Conservation (phyloP, 2,797 vertebrate species). For the Microcaecilia unicolor region DNA sequence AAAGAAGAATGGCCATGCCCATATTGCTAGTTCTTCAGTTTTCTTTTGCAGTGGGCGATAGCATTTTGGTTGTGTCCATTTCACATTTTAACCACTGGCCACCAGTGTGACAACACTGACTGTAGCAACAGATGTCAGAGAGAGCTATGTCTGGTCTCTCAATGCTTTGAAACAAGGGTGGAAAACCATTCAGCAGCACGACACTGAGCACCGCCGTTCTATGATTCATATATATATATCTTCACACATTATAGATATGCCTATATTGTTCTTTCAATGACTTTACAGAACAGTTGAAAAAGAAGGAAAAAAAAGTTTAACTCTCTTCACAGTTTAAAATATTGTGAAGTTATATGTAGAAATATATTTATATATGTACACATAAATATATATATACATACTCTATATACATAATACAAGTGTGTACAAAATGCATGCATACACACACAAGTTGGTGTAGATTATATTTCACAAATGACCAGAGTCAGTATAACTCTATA, state of each 20-base stretch:
- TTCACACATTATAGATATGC: constrained; percentile 39
- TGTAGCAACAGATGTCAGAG: no score
- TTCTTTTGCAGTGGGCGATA: no score
- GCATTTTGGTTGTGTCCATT: no score
- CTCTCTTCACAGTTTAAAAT: constrained; percentile 69
- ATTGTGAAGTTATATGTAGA: constrained; percentile 62
- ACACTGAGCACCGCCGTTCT: constrained; percentile 19
- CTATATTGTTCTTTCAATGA: constrained; percentile 48
- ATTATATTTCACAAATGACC: constrained; percentile 32
- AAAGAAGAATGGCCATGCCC: no score
- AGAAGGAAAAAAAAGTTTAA: constrained; percentile 51
- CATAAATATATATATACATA: constrained; percentile 40
- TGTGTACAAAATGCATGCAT: constrained; percentile 45
- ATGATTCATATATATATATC: constrained; percentile 33
- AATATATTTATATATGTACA: constrained; percentile 56
- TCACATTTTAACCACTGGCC: no score
- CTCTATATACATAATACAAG: constrained; percentile 16
- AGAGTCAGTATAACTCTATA: constrained; percentile 33
- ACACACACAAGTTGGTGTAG: constrained; percentile 36
- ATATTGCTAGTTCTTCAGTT: no score
- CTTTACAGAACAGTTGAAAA: constrained; percentile 33
- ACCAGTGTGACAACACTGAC: no score
- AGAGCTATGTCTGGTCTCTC: no score
- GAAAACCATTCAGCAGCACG: no score
- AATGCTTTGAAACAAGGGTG: no score